phyloP scores from a whole-genome alignment of 2,113 vertebrate genomes.

The Pogonocichla stellata region DNA sequence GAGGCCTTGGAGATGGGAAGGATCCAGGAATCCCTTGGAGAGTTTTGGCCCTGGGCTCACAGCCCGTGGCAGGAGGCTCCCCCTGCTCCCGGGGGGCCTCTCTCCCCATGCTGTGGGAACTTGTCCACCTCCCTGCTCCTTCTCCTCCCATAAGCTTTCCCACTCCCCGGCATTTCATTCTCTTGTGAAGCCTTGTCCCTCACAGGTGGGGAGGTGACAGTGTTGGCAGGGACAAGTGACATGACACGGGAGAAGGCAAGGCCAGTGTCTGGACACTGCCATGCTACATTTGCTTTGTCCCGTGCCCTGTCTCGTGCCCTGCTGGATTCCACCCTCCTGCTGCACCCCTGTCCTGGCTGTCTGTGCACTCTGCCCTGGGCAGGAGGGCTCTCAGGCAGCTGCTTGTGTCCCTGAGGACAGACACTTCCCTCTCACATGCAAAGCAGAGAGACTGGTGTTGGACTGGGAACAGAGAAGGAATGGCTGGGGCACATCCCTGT shows the following conservation, averaged over 20 bases:
- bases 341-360: fast-evolving
- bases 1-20: neutral
- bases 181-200: neutral
- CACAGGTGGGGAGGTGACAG: neutral
- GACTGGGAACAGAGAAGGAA: neutral
- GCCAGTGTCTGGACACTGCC: fast-evolving
- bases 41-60: fast-evolving
- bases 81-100: neutral
- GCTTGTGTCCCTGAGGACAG: fast-evolving
- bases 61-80: neutral
- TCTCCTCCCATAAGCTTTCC: neutral
- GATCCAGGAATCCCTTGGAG: neutral
- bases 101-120: fast-evolving
- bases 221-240: neutral
- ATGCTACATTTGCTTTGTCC: fast-evolving
- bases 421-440: neutral
- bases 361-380: fast-evolving
- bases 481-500: neutral
- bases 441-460: neutral
- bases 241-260: neutral
- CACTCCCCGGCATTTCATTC: neutral
- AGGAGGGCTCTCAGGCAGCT: neutral
- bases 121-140: neutral
- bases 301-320: fast-evolving
- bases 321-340: fast-evolving